phyloP scores from a whole-genome alignment of 2,888 invertebrate species.

The Metopia argyrocephala region DNA sequence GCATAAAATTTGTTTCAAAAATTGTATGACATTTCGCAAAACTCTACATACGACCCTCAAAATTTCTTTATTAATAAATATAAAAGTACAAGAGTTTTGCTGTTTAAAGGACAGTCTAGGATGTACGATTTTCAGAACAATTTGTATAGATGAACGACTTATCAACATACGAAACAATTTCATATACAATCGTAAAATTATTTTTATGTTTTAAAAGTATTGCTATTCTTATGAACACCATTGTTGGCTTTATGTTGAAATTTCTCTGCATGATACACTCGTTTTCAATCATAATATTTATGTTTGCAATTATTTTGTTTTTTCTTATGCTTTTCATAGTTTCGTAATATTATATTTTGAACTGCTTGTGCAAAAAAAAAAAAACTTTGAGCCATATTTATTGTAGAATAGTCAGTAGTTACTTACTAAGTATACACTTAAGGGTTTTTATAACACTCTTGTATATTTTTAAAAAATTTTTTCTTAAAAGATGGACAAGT shows the following conservation, averaged over 20 bases:
- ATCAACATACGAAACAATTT: too few species aligned
- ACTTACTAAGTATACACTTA: constrained; percentile 40
- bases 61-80: too few species aligned
- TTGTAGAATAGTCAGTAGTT: background rate
- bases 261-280: background rate
- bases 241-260: background rate
- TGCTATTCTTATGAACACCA: background rate
- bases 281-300: constrained; percentile 33
- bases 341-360: constrained; percentile 6
- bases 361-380: background rate
- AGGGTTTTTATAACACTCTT: constrained; percentile 35
- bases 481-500: constrained; percentile 27
- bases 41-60: too few species aligned
- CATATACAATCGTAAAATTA: background rate
- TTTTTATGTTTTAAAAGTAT: background rate
- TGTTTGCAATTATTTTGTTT: constrained; percentile 30
- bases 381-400: background rate
- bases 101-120: too few species aligned
- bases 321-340: background rate
- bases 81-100: too few species aligned
- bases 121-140: too few species aligned
- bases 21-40: too few species aligned
- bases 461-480: background rate
- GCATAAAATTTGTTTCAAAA: too few species aligned
- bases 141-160: background rate